Base-by-base conservation (phyloP, 2,797 vertebrate species). In the Psittacula derbiana region DNA sequence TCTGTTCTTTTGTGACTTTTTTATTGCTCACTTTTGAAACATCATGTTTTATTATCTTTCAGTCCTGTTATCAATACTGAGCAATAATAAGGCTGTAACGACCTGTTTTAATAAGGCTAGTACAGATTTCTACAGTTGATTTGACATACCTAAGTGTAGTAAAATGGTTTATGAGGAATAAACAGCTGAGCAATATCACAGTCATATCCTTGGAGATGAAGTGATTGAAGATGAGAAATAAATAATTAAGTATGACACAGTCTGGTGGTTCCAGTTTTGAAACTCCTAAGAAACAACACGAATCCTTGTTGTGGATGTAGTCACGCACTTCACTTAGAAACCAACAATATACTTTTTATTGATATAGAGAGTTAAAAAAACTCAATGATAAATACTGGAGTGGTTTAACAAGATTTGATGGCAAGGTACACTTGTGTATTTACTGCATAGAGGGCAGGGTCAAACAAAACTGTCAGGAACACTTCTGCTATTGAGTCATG, bases 1-100 rank as follows among this genome's bases (percentile, higher is more conserved):
- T 96, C 74, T 93, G 47, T 89, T 97, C 82, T 97, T 97, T 71
- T 94, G 73, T 94, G 92, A 60, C 91, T 95, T 97, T 86, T 97
- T 97, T 97, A 97, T 96, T 95, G 92, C 73, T 90, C 91, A 72
- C 85, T 95, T 97, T 96, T 88, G 86, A 97, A 97, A 81, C 86
- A 88, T 93, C n/a, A 65, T 73, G 91, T 93, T 98, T 97, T 96
- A 97, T 89, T 96, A 79, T 92, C 72, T 94, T 94, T 82, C 78
- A 80, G 40, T 95, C 90, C 96, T 92, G 74, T 95, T 98, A 94
- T 96, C 96, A 96, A 88, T 95, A 92, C 36, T 92, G 90, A 97
- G 87, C 92, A 94, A 78, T 95, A 97, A 91, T 44, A 95, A 49
- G 75, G 85, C 90, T 88, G 36, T 89, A 97, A 97, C 17, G 30